A percentile compares a stretch with the other conserved stretches of the same genome.
Evolutionary conservation across 2,888 invertebrate species (phyloP).

Genomic region (Yponomeuta sedellus): DNA sequence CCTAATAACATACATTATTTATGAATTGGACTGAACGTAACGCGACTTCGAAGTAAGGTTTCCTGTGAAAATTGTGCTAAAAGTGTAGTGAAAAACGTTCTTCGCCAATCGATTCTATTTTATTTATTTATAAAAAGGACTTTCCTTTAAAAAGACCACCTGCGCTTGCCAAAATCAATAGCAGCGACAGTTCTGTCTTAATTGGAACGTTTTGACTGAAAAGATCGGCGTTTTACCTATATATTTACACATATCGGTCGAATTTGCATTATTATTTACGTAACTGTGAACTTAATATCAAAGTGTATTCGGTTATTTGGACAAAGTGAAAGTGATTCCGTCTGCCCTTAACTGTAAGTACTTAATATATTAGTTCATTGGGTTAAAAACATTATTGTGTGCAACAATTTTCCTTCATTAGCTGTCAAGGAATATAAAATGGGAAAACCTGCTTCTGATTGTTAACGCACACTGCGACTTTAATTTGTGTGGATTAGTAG

Average conservation of each 20-base stretch:
- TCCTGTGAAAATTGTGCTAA: background rate
- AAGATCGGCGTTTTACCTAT: background rate
- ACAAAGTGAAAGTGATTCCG: background rate
- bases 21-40: background rate
- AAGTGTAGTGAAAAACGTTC: background rate
- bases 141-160: background rate
- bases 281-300: background rate
- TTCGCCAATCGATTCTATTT: background rate
- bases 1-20: slow-evolving; percentile 22
- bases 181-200: background rate
- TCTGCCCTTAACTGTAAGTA: background rate
- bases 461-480: no score
- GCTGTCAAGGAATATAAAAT: no score
- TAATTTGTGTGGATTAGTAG: no score
- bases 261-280: background rate
- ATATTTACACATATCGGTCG: background rate
- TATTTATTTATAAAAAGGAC: background rate
- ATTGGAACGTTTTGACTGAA: background rate
- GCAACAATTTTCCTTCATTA: background rate
- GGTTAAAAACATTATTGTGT: background rate
- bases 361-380: background rate
- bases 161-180: background rate
- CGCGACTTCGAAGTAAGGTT: background rate
- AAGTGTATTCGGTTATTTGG: background rate
- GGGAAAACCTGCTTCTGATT: no score